phyloP scores from a whole-genome alignment of 2,888 invertebrate species.

The Hesperia comma region DNA sequence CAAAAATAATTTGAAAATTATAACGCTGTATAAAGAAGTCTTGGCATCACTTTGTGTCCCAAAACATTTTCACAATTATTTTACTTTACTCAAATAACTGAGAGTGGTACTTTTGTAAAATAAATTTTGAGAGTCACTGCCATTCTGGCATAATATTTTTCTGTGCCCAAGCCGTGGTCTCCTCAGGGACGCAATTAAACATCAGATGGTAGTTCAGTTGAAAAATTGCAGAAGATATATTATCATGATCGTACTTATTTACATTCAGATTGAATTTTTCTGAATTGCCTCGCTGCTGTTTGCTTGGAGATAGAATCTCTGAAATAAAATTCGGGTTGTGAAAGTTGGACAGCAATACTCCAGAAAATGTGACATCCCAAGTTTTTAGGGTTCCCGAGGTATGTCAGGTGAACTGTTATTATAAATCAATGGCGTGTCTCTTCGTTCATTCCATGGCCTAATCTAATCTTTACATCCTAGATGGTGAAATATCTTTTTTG shows the following conservation, averaged over 20 bases:
- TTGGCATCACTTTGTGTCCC: not conserved
- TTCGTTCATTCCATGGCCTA: no score
- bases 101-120: slow-evolving; percentile 17
- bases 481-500: no score
- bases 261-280: slow-evolving; percentile 36
- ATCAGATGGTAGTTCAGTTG: slow-evolving; percentile 16
- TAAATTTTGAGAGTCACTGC: slow-evolving; percentile 10
- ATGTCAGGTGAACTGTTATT: no score
- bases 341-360: slow-evolving; percentile 4
- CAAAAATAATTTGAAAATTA: no score
- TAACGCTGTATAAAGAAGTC: not conserved
- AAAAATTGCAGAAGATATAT: slow-evolving; percentile 22
- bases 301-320: slow-evolving; percentile 10
- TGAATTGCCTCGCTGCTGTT: slow-evolving; percentile 14
- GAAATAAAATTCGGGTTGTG: slow-evolving; percentile 17
- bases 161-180: not conserved
- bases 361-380: slow-evolving; percentile 8
- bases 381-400: not conserved
- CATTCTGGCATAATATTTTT: slow-evolving; percentile 27
- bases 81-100: slow-evolving; percentile 1
- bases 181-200: slow-evolving; percentile 22
- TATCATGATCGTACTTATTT: slow-evolving; percentile 30
- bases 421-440: no score
- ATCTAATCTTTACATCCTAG: no score
- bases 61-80: not conserved